phyloP scores from a whole-genome alignment of 2,113 vertebrate species.

The Corvus hawaiiensis region DNA sequence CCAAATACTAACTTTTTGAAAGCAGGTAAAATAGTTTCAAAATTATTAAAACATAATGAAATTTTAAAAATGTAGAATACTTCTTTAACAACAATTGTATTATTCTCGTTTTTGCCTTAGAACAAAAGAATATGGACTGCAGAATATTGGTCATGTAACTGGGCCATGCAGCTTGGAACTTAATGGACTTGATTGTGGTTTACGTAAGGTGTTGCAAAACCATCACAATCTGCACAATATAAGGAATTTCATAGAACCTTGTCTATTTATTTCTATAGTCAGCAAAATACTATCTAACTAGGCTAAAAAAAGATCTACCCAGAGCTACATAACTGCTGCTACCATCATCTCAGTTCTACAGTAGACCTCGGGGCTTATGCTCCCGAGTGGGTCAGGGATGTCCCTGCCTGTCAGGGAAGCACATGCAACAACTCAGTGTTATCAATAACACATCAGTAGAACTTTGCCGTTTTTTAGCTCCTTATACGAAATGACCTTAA shows the following conservation, averaged over 20 bases:
- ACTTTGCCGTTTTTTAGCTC: not conserved
- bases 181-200: not conserved
- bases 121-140: not conserved
- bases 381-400: rapidly evolving
- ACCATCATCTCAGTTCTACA: not conserved
- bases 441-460: not conserved
- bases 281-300: not conserved
- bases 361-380: rapidly evolving
- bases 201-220: not conserved
- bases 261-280: not conserved
- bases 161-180: not conserved
- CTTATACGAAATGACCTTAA: not conserved
- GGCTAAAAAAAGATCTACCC: not conserved
- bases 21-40: not conserved
- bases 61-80: not conserved
- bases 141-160: not conserved
- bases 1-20: not conserved
- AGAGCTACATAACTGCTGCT: not conserved
- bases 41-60: not conserved
- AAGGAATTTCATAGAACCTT: not conserved
- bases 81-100: not conserved
- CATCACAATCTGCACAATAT: not conserved
- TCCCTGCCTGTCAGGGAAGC: not conserved
- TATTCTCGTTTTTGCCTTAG: not conserved
- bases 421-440: rapidly evolving